Evolutionary conservation across 2,888 invertebrate genomes (phyloP), one percentile per base, ranked within the genome.

Genomic region (Heterodera filipjevi): DNA sequence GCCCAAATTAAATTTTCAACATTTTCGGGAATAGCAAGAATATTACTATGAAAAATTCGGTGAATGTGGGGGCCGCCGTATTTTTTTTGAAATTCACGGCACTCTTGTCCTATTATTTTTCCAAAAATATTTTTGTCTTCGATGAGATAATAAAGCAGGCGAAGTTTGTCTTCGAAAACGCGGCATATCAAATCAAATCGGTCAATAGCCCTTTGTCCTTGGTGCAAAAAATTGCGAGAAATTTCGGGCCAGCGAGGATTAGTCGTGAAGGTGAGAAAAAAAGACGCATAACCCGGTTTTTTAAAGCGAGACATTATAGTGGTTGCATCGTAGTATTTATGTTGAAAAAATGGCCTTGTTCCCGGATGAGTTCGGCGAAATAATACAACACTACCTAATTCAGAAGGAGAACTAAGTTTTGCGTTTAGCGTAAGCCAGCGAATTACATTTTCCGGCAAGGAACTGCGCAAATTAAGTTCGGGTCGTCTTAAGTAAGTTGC

Each of bases 41-140:
- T 53, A 53, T 74, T 16, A 27, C 30, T 30, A 49, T 35, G 39
- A 14, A 27, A 74, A 39, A 74, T 49, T 14, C 74, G 39, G n/a
- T 74, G 74, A 12, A 53, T 30, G n/a, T 74, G 74, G 0, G 72
- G 72, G n/a, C 74, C 74, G 2, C 49, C 49, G 12, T 44, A 39
- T 59, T 32, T 49, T 74, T 74, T 74, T 30, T 74, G 74, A 22
- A 74, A 74, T 27, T 74, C 74, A 27, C n/a, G 27, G 5, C 74
- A n/a, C 30, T 74, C 74, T 27, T 72, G 53, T 14, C 72, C 72
- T 32, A 72, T 49, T 14, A 74, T 74, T 27, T 53, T 49, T 14
- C 74, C 74, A 27, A 74, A 39, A 44, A 74, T 53, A 27, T 74
- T 19, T 27, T 74, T 74, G 27, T 74, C 53, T 2, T 74, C 46